Percentiles rank a stretch among this genome's conserved stretches.
phyloP scores from a whole-genome alignment of 1,140 invertebrate genomes.

The Dreissena rostriformis region DNA sequence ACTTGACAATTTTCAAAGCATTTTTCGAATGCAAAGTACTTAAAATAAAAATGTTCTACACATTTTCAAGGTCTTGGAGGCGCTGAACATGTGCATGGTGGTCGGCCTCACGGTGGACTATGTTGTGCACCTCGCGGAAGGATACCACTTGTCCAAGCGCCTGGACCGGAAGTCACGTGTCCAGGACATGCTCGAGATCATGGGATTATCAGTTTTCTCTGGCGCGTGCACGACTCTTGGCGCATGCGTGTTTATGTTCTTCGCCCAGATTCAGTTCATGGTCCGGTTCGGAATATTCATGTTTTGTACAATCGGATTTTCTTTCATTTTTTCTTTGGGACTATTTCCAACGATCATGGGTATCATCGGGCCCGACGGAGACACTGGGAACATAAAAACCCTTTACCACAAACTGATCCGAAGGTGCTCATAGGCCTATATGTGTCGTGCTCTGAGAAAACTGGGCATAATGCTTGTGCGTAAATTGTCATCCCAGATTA shows the following conservation, averaged over 20 bases:
- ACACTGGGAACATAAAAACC: conserved; percentile 59
- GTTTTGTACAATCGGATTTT: conserved; percentile 75
- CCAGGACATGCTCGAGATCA: conserved; percentile 73
- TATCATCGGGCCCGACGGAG: conserved; percentile 67
- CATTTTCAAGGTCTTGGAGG: conserved; percentile 72
- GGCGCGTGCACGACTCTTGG: conserved; percentile 73
- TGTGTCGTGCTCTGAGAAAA: no score
- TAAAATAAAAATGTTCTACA: no score
- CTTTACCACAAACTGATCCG: conserved; percentile 7
- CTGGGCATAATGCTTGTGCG: no score
- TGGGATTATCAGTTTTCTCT: conserved; percentile 74
- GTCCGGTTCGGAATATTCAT: conserved; percentile 76
- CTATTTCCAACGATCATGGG: conserved; percentile 70
- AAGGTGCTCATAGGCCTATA: no score
- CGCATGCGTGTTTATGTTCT: conserved; percentile 73
- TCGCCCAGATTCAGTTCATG: conserved; percentile 70
- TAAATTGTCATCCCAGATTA: no score
- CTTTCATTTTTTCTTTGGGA: conserved; percentile 69
- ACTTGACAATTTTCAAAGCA: no score
- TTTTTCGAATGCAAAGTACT: no score
- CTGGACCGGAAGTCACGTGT: conserved; percentile 68
- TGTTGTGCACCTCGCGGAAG: conserved; percentile 78
- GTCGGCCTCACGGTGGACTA: conserved; percentile 78
- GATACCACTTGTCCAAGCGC: conserved; percentile 70
- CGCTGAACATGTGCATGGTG: conserved; percentile 75